A percentile compares a stretch with the other conserved stretches of the same genome.
Conservation (phyloP, 2,113 vertebrate species). For the Nothoprocta pentlandii region DNA sequence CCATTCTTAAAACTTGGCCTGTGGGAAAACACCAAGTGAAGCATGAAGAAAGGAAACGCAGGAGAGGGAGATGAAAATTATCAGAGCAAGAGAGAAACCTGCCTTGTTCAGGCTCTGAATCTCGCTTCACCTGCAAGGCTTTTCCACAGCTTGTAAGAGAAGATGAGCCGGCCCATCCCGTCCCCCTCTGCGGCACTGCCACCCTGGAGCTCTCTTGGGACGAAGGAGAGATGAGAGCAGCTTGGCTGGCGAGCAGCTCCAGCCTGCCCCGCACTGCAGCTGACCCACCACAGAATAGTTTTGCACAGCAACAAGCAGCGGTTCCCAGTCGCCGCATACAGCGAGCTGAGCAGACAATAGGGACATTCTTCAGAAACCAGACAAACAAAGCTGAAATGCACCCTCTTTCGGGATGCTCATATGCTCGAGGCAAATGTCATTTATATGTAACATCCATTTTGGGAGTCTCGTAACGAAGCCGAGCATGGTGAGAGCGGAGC, state of each 20-base stretch:
- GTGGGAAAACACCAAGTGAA: accelerated
- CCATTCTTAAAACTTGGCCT: accelerated
- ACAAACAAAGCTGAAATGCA: background rate
- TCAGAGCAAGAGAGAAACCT: background rate
- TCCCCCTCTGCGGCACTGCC: no score
- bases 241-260: accelerated
- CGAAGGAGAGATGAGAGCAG: accelerated
- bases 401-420: slow-evolving; percentile 53
- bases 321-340: background rate
- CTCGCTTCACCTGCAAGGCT: background rate
- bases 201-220: background rate
- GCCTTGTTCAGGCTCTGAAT: background rate
- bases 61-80: background rate
- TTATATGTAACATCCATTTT: slow-evolving; percentile 27
- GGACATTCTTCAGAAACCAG: slow-evolving; percentile 10
- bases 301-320: accelerated
- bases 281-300: accelerated
- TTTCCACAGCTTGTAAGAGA: background rate
- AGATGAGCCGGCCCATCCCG: no score
- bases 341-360: background rate
- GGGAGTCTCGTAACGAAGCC: slow-evolving; percentile 37
- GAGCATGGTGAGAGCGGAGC: slow-evolving; percentile 39
- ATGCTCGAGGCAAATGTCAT: slow-evolving; percentile 40
- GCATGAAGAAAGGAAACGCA: background rate
- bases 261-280: background rate